phyloP scores from a whole-genome alignment of 2,888 invertebrate genomes.

The Aelia acuminata region DNA sequence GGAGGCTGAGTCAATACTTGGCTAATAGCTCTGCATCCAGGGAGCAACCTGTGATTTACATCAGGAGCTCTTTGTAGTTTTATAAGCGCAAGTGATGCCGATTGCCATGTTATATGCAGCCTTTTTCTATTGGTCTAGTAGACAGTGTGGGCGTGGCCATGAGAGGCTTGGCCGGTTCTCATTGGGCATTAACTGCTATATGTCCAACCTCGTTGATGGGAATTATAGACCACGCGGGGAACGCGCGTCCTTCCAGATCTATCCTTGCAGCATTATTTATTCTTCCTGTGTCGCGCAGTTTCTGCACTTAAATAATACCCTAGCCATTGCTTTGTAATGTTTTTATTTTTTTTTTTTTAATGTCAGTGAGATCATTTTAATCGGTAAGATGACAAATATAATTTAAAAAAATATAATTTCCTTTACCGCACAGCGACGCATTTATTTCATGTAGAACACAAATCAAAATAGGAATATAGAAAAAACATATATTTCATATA shows the following conservation, averaged over 20 bases:
- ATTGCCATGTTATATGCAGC: constrained; percentile 29
- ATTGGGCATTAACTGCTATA: constrained; percentile 34
- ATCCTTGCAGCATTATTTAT: not conserved
- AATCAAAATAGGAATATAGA: no score
- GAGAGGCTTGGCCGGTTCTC: not conserved
- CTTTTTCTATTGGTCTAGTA: constrained; percentile 45
- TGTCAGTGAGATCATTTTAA: not conserved
- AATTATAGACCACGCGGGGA: constrained; percentile 3
- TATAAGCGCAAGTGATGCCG: not conserved
- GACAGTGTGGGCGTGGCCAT: constrained; percentile 20
- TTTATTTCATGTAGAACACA: no score
- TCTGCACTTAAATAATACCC: not conserved
- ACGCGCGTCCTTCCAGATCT: not conserved
- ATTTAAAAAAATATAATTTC: not conserved
- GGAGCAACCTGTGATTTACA: not conserved
- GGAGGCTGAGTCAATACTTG: not conserved
- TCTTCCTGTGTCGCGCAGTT: not conserved
- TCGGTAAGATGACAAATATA: not conserved
- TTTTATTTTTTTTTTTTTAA: not conserved
- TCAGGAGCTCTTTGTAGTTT: not conserved
- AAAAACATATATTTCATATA: no score
- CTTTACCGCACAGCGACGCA: not conserved
- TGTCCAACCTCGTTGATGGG: constrained; percentile 17
- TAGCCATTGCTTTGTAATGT: not conserved
- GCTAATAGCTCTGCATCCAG: not conserved